phyloP scores from a whole-genome alignment of 2,888 invertebrate genomes.

The Chrysomela aeneicollis region DNA sequence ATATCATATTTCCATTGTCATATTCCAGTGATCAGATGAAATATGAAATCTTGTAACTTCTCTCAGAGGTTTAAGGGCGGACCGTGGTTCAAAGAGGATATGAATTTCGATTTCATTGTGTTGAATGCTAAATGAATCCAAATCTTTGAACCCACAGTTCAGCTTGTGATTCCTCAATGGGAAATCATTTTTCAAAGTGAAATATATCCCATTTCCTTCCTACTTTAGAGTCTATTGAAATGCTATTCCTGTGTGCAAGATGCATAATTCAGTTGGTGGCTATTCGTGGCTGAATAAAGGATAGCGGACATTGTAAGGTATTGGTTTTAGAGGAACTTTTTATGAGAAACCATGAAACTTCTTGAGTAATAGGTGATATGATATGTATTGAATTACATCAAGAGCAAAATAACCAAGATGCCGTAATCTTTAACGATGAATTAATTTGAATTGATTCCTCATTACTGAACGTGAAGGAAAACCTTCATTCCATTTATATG shows the following conservation, averaged over 20 bases:
- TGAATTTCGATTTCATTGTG: slow-evolving; percentile 45
- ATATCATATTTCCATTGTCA: background rate
- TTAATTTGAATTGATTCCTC: too few species aligned
- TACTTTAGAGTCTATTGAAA: slow-evolving; percentile 25
- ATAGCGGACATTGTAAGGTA: background rate
- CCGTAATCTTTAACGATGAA: too few species aligned
- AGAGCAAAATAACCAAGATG: too few species aligned
- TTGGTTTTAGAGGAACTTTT: too few species aligned
- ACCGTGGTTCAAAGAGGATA: slow-evolving; percentile 41
- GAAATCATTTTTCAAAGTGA: slow-evolving; percentile 32
- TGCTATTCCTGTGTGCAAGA: slow-evolving; percentile 18
- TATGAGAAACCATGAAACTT: too few species aligned
- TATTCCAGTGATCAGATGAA: slow-evolving; percentile 46
- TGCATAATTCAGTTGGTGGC: slow-evolving; percentile 19
- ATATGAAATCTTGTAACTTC: slow-evolving; percentile 42
- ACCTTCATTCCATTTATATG: too few species aligned
- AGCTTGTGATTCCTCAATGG: slow-evolving; percentile 33
- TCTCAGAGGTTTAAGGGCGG: slow-evolving; percentile 37
- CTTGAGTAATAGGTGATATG: too few species aligned
- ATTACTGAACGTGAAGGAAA: too few species aligned
- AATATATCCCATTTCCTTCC: slow-evolving; percentile 34
- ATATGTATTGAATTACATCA: too few species aligned
- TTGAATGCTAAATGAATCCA: slow-evolving; percentile 36
- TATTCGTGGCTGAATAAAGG: background rate
- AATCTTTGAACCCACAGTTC: slow-evolving; percentile 38